Evolutionary conservation across 2,113 vertebrate species (phyloP).

Genomic region (Morphnarchus princeps): DNA sequence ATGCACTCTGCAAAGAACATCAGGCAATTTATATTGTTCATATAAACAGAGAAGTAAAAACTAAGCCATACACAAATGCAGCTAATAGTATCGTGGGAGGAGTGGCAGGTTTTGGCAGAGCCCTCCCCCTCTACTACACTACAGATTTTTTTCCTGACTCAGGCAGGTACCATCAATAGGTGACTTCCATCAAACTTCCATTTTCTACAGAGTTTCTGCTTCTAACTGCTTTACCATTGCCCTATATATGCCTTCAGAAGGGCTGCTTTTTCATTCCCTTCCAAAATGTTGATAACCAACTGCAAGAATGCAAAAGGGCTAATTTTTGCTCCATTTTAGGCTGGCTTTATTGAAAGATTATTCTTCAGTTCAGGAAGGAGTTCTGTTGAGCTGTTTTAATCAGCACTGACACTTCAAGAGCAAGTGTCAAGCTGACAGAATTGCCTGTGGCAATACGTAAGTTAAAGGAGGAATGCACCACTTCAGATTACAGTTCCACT

Average conservation of each 20-base stretch:
- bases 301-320: background rate
- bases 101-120: background rate
- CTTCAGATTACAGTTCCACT: constrained; percentile 23
- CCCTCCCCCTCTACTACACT: background rate
- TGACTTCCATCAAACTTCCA: background rate
- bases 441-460: constrained; percentile 26
- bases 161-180: no score
- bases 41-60: background rate
- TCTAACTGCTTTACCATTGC: background rate
- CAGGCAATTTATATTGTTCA: background rate
- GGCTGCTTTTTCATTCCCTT: background rate
- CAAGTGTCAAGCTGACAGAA: constrained; percentile 49
- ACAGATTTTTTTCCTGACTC: background rate
- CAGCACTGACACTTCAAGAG: constrained; percentile 29
- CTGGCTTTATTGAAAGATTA: constrained; percentile 40
- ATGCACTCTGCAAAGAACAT: background rate
- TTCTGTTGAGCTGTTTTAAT: constrained; percentile 34
- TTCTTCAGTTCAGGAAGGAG: constrained; percentile 12
- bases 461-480: constrained; percentile 12
- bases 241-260: background rate
- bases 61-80: background rate
- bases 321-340: constrained; percentile 9
- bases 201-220: background rate
- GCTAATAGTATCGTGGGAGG: background rate
- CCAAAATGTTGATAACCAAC: background rate